Percentiles rank a stretch among this genome's conserved stretches.
Conservation (phyloP, 2,113 vertebrate genomes). For the Cyanoderma ruficeps region DNA sequence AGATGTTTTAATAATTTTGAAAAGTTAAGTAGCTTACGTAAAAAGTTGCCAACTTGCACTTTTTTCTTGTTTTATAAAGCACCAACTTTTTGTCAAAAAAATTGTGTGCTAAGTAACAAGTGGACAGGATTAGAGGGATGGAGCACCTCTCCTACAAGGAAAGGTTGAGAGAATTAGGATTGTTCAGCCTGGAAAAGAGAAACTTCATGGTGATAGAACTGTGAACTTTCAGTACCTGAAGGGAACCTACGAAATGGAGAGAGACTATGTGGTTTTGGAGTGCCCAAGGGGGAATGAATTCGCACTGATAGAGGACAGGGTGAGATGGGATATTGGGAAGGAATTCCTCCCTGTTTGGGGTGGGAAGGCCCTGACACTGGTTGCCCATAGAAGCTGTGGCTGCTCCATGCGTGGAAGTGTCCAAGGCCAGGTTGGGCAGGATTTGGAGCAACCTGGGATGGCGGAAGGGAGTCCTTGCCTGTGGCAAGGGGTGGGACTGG, state of each 20-base stretch:
- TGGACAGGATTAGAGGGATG: not conserved
- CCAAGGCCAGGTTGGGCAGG: rapidly evolving
- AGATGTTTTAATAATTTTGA: not conserved
- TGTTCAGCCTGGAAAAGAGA: not conserved
- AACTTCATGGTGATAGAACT: not conserved
- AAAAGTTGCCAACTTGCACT: not conserved
- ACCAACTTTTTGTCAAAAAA: constrained; percentile 12
- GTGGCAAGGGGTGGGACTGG: rapidly evolving
- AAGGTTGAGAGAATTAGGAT: not conserved
- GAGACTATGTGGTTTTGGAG: not conserved
- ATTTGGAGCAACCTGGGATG: rapidly evolving
- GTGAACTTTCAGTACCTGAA: too few relatives aligned
- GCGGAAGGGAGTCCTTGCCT: not conserved
- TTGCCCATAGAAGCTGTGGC: not conserved
- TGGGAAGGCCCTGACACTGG: not conserved
- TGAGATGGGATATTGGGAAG: not conserved
- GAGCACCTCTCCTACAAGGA: not conserved
- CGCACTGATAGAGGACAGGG: rapidly evolving
- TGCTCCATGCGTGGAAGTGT: not conserved
- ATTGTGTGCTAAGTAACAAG: not conserved
- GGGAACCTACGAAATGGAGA: not conserved
- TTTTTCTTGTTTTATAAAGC: not conserved
- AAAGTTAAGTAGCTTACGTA: not conserved
- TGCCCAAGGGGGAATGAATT: not conserved
- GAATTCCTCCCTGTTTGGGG: not conserved